Conservation (phyloP, 2,113 vertebrate species). For the Mobula birostris region DNA sequence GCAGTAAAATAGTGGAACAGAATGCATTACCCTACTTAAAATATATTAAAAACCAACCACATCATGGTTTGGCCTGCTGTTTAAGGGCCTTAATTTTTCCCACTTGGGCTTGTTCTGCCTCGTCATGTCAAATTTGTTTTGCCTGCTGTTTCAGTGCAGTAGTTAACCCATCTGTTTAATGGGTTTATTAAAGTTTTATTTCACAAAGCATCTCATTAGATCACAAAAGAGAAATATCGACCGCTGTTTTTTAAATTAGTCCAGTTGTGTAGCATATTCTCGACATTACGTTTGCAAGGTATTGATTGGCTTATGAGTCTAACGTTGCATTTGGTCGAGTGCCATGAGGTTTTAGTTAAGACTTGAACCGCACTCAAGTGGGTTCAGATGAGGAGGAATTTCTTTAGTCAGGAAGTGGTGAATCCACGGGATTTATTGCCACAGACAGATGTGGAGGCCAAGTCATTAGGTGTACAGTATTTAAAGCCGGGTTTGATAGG, state of each 20-base stretch:
- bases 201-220: constrained; percentile 17
- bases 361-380: background rate
- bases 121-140: background rate
- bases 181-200: constrained; percentile 32
- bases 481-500: too few species aligned
- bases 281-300: background rate
- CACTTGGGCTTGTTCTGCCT: constrained; percentile 5
- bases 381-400: background rate
- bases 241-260: constrained; percentile 18
- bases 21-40: background rate
- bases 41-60: constrained; percentile 22
- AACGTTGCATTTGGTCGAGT: background rate
- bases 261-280: background rate
- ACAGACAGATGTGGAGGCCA: too few species aligned
- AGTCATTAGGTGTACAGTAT: too few species aligned
- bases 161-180: constrained; percentile 25
- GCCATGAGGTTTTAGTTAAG: background rate
- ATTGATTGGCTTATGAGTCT: background rate
- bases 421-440: too few species aligned
- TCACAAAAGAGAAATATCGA: constrained; percentile 21
- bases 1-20: background rate
- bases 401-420: too few species aligned
- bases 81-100: constrained; percentile 7
- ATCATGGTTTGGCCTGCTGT: constrained; percentile 19
- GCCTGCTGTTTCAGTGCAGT: constrained; percentile 33